Evolutionary conservation across 2,113 vertebrate genomes (phyloP).

Genomic region (Rattus rattus): DNA sequence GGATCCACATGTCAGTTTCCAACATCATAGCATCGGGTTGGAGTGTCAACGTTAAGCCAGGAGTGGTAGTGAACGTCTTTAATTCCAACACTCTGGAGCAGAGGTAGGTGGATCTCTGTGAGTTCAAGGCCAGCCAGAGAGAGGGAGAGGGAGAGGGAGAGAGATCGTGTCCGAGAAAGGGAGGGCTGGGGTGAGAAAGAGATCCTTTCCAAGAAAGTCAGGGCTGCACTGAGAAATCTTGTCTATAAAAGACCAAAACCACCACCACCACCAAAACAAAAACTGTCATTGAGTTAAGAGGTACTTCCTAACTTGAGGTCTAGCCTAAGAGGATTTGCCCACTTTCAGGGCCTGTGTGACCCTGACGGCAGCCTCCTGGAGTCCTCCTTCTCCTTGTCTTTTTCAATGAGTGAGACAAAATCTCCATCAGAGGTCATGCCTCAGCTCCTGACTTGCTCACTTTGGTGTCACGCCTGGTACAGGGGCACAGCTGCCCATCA

Average conservation of each 20-base stretch:
- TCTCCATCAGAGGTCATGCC: background rate
- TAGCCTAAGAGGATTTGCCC: background rate
- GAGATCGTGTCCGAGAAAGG: too few relatives aligned
- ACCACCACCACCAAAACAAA: background rate
- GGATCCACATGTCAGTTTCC: background rate
- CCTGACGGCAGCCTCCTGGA: background rate
- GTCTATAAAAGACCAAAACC: background rate
- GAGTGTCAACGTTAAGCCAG: too few relatives aligned
- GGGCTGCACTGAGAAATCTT: background rate
- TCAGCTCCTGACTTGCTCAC: background rate
- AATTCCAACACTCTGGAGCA: background rate
- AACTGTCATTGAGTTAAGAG: background rate
- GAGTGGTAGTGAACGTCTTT: background rate
- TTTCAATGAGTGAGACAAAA: background rate
- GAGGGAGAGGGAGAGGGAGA: too few relatives aligned
- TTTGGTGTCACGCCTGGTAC: rapidly evolving
- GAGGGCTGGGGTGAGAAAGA: too few relatives aligned
- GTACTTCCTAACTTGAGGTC: background rate
- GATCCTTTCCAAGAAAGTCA: background rate
- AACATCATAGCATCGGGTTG: background rate
- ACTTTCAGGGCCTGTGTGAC: background rate
- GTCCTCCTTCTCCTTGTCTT: background rate
- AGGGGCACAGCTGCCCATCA: background rate
- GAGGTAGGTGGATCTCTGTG: background rate
- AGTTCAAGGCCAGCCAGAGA: background rate